Percentiles rank a stretch among this genome's conserved stretches.
Evolutionary conservation across 2,113 vertebrate genomes (phyloP).

Genomic region (Tretioscincus oriximinensis): DNA sequence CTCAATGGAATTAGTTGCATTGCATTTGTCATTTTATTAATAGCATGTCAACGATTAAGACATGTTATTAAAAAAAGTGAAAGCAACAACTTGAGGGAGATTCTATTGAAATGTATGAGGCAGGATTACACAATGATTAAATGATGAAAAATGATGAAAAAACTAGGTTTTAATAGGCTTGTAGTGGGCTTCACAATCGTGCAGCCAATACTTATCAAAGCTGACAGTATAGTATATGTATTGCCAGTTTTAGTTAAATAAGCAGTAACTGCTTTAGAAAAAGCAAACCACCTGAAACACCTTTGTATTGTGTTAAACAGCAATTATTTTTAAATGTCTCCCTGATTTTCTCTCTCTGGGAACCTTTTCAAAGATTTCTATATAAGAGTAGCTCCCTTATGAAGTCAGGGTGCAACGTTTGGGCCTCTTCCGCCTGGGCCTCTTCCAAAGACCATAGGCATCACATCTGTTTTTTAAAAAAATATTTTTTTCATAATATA

Average conservation of each 20-base stretch:
- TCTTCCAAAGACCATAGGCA: too few species aligned
- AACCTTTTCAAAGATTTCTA: too few species aligned
- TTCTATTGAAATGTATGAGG: constrained; percentile 15
- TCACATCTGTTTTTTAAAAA: too few species aligned
- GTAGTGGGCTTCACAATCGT: neutral
- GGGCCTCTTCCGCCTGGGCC: too few species aligned
- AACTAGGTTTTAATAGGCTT: neutral
- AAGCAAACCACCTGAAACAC: neutral
- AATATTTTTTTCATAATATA: too few species aligned
- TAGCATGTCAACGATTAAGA: constrained; percentile 7
- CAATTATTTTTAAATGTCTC: neutral
- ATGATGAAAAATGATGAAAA: constrained; percentile 6
- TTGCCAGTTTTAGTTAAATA: constrained; percentile 2
- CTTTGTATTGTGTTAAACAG: neutral
- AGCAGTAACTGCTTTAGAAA: neutral
- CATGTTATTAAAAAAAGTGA: neutral
- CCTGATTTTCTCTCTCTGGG: too few species aligned
- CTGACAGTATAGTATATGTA: neutral
- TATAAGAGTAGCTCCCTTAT: too few species aligned
- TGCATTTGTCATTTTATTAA: constrained; percentile 14
- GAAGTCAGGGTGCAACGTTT: too few species aligned
- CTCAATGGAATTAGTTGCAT: neutral
- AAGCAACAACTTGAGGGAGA: constrained; percentile 1
- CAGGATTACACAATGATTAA: constrained; percentile 24
- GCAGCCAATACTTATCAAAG: neutral